Percentiles rank a stretch among this genome's conserved stretches.
Conservation (phyloP, 2,113 vertebrate species). For the Strigops habroptila region DNA sequence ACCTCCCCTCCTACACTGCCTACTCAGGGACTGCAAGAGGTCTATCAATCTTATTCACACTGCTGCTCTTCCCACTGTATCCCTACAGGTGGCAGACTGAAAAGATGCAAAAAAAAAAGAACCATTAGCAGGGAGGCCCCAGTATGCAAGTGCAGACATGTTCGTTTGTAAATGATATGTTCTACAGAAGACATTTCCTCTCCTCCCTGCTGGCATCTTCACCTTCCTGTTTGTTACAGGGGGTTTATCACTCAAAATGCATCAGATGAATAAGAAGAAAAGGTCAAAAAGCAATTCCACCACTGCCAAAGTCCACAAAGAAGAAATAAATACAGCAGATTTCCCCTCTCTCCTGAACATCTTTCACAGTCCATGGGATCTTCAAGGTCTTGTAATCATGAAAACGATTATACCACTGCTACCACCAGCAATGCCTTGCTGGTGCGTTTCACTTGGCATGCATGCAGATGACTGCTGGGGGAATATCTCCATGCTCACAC, state of each 20-base stretch:
- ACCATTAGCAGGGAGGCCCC: not conserved
- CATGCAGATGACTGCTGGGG: not conserved
- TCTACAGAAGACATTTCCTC: constrained; percentile 30
- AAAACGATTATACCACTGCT: constrained; percentile 18
- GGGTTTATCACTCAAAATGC: constrained; percentile 59
- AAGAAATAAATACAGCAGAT: constrained; percentile 13
- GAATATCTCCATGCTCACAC: constrained; percentile 25
- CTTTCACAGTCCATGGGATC: not conserved
- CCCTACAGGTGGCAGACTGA: not conserved
- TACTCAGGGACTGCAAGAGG: not conserved
- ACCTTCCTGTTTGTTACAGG: constrained; percentile 45
- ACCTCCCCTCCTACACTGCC: not conserved
- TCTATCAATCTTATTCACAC: not conserved
- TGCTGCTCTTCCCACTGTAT: not conserved
- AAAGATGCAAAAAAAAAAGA: not conserved
- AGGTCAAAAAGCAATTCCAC: constrained; percentile 65
- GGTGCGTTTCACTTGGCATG: constrained; percentile 7
- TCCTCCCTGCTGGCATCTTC: not conserved
- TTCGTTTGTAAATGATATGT: not conserved
- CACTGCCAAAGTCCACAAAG: not conserved
- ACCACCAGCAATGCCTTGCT: constrained; percentile 16
- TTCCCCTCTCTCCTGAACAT: not conserved
- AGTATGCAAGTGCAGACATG: not conserved
- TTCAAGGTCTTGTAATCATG: constrained; percentile 25
- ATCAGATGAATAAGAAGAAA: constrained; percentile 60